These are phyloP conservation scores for Drosophila albomicans DNA, from an alignment of 1,140 invertebrate genomes.

Conservation along the genomic window DNA sequence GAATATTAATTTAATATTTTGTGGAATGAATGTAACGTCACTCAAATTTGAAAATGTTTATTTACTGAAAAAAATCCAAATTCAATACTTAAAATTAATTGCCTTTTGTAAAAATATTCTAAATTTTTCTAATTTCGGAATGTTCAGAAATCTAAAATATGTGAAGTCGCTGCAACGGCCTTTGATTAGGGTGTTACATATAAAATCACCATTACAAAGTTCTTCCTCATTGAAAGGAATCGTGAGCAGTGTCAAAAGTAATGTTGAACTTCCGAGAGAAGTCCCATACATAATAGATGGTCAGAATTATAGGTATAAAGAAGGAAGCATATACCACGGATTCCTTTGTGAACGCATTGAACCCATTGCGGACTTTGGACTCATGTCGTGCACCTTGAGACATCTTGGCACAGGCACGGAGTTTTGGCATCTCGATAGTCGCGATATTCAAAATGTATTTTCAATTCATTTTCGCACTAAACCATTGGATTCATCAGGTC, in stretches of 20 bases:
- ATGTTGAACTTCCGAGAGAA: background rate
- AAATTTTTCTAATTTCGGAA: too few relatives aligned
- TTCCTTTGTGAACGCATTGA: slow-evolving; percentile 88
- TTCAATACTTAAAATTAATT: too few relatives aligned
- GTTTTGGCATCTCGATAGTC: slow-evolving; percentile 94
- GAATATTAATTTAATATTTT: too few relatives aligned
- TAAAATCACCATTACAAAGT: slow-evolving; percentile 14
- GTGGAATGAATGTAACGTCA: too few relatives aligned
- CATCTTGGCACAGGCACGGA: slow-evolving; percentile 93
- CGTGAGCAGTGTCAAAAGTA: background rate
- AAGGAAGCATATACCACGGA: slow-evolving; percentile 88
- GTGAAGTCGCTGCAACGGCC: too few relatives aligned
- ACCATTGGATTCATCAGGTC: slow-evolving; percentile 93
- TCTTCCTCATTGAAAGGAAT: slow-evolving; percentile 19
- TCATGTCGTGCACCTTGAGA: slow-evolving; percentile 90
- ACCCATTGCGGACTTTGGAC: slow-evolving; percentile 90
- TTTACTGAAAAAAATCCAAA: too few relatives aligned
- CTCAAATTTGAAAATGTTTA: too few relatives aligned
- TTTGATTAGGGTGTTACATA: background rate
- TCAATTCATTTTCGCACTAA: slow-evolving; percentile 95
- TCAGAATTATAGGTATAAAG: slow-evolving; percentile 81
- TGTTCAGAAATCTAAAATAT: too few relatives aligned
- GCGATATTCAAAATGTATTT: slow-evolving; percentile 96
- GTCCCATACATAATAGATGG: slow-evolving; percentile 40
- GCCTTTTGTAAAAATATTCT: too few relatives aligned